Conservation (phyloP, 2,888 invertebrate genomes). For the Laspeyria flexula region DNA sequence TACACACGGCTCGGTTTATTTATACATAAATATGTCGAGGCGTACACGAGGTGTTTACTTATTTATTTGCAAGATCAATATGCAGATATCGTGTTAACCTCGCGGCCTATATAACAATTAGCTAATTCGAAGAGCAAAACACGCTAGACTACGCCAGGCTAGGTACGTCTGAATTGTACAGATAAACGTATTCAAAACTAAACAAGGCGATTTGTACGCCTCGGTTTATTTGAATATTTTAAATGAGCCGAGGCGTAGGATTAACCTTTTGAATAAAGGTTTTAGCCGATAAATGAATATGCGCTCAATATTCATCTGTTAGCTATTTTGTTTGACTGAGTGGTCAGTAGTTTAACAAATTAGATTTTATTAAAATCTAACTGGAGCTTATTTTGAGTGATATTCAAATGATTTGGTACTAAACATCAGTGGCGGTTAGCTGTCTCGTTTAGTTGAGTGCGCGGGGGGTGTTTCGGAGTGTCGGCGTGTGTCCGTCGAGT, state of each 20-base stretch:
- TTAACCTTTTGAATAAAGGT: too few relatives aligned
- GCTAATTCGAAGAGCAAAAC: constrained; percentile 31
- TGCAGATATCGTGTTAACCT: constrained; percentile 21
- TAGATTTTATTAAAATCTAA: too few relatives aligned
- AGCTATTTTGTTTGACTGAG: too few relatives aligned
- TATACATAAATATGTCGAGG: constrained; percentile 15
- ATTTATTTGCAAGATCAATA: constrained; percentile 32
- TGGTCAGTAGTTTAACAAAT: too few relatives aligned
- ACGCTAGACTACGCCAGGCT: constrained; percentile 18
- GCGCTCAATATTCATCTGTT: too few relatives aligned
- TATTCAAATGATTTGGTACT: too few relatives aligned
- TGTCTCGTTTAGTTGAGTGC: background rate
- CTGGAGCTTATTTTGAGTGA: too few relatives aligned
- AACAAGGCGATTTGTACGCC: constrained; percentile 2
- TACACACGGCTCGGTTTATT: constrained; percentile 37
- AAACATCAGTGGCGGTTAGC: too few relatives aligned
- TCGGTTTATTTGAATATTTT: background rate
- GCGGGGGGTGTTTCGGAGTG: background rate
- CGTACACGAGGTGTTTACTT: constrained; percentile 20
- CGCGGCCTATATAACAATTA: constrained; percentile 33
- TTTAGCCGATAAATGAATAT: too few relatives aligned
- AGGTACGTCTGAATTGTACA: constrained; percentile 9
- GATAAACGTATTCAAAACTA: constrained; percentile 4
- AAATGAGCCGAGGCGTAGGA: background rate
- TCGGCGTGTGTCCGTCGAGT: constrained; percentile 11